phyloP scores from a whole-genome alignment of 2,113 vertebrate genomes.

The Xyliphius kryptos region DNA sequence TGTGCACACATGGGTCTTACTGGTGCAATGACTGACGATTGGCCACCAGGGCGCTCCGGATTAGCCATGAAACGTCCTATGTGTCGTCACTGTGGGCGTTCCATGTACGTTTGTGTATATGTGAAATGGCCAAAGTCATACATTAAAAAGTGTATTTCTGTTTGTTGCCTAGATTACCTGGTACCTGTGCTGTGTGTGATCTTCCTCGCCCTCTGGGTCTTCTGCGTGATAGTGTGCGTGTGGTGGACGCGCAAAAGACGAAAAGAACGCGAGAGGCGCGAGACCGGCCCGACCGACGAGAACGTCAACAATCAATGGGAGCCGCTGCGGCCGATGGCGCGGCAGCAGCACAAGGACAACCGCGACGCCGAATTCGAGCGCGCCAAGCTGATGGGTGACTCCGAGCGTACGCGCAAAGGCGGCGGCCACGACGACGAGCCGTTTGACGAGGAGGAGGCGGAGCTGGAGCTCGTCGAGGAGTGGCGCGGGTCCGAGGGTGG shows the following conservation, averaged over 20 bases:
- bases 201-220: constrained; percentile 80
- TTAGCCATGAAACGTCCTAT: too few relatives aligned
- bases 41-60: too few relatives aligned
- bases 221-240: constrained; percentile 80
- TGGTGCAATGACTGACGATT: too few relatives aligned
- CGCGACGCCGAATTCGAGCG: constrained; percentile 81
- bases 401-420: constrained; percentile 72
- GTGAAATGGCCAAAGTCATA: too few relatives aligned
- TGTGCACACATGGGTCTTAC: too few relatives aligned
- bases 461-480: constrained; percentile 51
- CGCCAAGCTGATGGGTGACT: constrained; percentile 85
- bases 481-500: constrained; percentile 66
- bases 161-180: constrained; percentile 72
- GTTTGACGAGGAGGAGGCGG: constrained; percentile 64
- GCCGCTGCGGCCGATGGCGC: constrained; percentile 76
- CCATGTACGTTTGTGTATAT: too few relatives aligned
- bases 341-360: constrained; percentile 69
- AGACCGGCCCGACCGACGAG: constrained; percentile 63
- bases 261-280: constrained; percentile 87
- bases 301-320: constrained; percentile 92
- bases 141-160: too few relatives aligned
- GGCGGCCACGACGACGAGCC: constrained; percentile 67
- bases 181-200: constrained; percentile 75
- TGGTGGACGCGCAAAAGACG: constrained; percentile 95
- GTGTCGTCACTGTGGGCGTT: too few relatives aligned